phyloP scores from a whole-genome alignment of 1,140 invertebrate genomes.

The Drosophila grimshawi region DNA sequence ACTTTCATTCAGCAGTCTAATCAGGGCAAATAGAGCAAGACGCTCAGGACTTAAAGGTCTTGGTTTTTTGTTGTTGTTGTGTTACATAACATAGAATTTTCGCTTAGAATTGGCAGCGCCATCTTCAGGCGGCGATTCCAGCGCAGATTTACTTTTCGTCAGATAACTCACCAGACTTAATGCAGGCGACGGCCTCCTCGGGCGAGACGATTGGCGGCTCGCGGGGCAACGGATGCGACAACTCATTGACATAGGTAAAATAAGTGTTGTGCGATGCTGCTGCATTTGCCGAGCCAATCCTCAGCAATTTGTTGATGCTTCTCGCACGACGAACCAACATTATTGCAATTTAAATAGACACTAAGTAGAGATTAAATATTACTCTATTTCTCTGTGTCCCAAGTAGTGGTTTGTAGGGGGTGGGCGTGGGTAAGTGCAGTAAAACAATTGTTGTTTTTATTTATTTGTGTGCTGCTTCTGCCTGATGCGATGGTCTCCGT shows the following conservation, averaged over 20 bases:
- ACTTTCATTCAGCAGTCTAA: slow-evolving; percentile 48
- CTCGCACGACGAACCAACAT: slow-evolving; percentile 55
- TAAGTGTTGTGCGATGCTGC: slow-evolving; percentile 80
- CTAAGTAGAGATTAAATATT: neutral
- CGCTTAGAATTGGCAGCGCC: neutral
- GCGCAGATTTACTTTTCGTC: neutral
- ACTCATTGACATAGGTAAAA: slow-evolving; percentile 86
- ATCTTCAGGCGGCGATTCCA: neutral
- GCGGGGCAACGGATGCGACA: slow-evolving; percentile 86
- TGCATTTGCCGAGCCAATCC: slow-evolving; percentile 30
- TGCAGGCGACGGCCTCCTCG: slow-evolving; percentile 85
- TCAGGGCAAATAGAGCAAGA: neutral
- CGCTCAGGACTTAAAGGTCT: neutral
- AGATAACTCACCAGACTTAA: slow-evolving; percentile 85
- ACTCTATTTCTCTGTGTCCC: neutral
- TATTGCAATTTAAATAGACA: slow-evolving; percentile 1
- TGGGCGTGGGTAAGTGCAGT: neutral
- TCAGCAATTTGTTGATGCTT: slow-evolving; percentile 53
- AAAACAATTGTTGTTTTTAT: neutral
- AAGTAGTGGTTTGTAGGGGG: neutral
- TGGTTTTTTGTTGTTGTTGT: slow-evolving; percentile 4
- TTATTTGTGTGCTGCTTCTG: neutral
- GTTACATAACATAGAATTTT: slow-evolving; percentile 68
- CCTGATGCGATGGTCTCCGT: too few species aligned
- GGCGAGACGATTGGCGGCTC: slow-evolving; percentile 85